Conservation (phyloP, 1,140 invertebrate genomes). For the Drosophila elegans region DNA sequence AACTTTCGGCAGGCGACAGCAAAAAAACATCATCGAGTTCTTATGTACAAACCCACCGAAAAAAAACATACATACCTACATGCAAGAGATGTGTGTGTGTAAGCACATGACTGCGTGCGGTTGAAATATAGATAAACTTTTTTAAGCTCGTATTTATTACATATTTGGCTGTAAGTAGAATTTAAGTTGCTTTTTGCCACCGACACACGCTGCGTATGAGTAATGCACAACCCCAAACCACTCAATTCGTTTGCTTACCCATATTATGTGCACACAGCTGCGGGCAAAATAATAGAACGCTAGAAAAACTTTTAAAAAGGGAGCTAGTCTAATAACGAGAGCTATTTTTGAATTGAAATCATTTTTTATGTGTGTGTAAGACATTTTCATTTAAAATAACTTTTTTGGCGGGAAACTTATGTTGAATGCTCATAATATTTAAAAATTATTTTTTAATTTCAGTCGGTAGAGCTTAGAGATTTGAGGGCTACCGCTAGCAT, state of each 20-base stretch:
- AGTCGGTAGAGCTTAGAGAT: no score
- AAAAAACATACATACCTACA: conserved; percentile 5
- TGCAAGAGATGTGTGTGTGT: conserved; percentile 16
- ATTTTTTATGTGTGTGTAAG: no score
- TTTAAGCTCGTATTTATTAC: conserved; percentile 83
- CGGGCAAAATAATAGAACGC: not conserved
- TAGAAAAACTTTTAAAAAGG: not conserved
- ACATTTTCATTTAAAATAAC: no score
- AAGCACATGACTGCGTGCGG: conserved; percentile 77
- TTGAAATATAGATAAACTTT: conserved; percentile 83
- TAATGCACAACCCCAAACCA: conserved; percentile 50
- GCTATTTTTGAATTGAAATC: no score
- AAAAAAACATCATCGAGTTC: conserved; percentile 64
- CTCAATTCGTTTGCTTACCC: conserved; percentile 24
- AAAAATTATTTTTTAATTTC: no score
- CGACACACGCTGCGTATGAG: conserved; percentile 65
- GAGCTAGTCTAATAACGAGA: no score
- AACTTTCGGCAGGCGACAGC: conserved; percentile 73
- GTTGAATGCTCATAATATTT: no score
- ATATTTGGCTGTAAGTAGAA: conserved; percentile 83
- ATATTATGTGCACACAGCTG: conserved; percentile 3
- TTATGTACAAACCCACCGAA: conserved; percentile 37
- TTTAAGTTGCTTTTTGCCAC: conserved; percentile 78
- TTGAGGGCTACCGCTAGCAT: no score
- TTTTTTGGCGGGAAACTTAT: no score